Base-by-base conservation (phyloP, 2,888 invertebrate species). In the Baronia brevicornis region DNA sequence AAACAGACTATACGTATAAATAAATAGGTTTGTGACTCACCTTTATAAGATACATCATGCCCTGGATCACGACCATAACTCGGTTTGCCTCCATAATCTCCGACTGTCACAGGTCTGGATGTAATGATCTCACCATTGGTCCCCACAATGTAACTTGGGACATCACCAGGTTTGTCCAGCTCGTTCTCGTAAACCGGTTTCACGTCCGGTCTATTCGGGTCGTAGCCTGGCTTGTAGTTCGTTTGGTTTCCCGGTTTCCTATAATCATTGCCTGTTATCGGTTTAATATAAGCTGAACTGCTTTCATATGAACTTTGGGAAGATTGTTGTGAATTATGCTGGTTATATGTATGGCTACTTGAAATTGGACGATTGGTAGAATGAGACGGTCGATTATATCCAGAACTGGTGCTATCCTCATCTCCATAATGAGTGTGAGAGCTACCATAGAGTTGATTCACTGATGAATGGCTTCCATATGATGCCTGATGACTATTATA, bases 151-250 rank as follows among this genome's bases (percentile, higher is more conserved):
- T 79, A 82, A 39, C 68, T 66, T 0, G 77, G 75, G 0, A 48
- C 71, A 29, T 71, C 58, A 1, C 28, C 40, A 0, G 77, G 71
- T 25, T 56, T 74, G 0, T 74, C 72, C 27, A 53, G n/a, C 1
- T 72, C 78, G 21, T 63, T 58, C 34, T 82, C 82, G 23, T 82
- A 82, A 0, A 82, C 84, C 2, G 84, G 82, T 38, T 66, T 79
- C 0, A 74, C 38, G 33, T 58, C 54, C 6, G 64, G 64, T 25
- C 52, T 52, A 13, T 55, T 44, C 22, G 30, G 35, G 25, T 46
- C 36, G 17, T 47, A 43, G n/a, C 38, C 36, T 19, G 25, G 28
- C 14, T 39, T 43, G 13, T 32, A 32, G 6, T 38, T 42, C 18
- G 47, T 43, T 31, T 38, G 38, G 12, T 25, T 42, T 9, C 26